Evolutionary conservation across 1,140 invertebrate genomes (phyloP), one percentile per base, ranked within the genome.

Genomic region (Bombus fervidus): DNA sequence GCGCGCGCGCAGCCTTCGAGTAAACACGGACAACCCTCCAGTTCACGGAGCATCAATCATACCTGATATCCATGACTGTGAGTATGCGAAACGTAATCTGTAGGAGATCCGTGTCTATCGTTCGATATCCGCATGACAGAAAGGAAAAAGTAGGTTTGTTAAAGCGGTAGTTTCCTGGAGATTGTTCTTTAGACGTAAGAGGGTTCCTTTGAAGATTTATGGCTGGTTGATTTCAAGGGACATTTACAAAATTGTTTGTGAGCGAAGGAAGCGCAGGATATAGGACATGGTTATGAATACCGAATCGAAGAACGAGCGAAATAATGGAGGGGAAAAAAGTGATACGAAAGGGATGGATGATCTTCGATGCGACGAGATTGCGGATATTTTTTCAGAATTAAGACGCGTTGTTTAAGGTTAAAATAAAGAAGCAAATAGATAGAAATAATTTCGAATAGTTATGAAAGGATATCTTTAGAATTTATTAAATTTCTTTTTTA

Each of bases 11-110:
- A 25, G 34, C 66, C 81, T 74, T n/a, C 43, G 37, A 71, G 78
- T 79, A 80, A 88, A 59, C 86, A 71, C 34, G 53, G 43, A n/a
- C 37, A n/a, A n/a, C 39, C 68, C 72, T 66, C 71, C 28, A 22
- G 31, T 81, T 25, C 66, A n/a, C 68, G 43, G 66, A 28, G 68
- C 83, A 85, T 85, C 77, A 64, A 85, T 85, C 83, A 85, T 85
- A 41, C 37, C 62, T 53, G 76, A 85, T 80, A 85, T 84, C 83
- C 71, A 41, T 12, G 68, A 80, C 75, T 57, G 77, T 22, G 59
- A 28, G 28, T 57, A 78, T 31, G 41, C 43, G 41, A 31, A 13
- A 74, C 31, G 43, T 57, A 78, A 83, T 83, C 69, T 59, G 81
- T 83, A 41, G 22, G 41, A 69, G 64, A 78, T 68, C 25, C 28